Base-by-base conservation (phyloP, 2,888 invertebrate species). In the Idaea dimidiata region DNA sequence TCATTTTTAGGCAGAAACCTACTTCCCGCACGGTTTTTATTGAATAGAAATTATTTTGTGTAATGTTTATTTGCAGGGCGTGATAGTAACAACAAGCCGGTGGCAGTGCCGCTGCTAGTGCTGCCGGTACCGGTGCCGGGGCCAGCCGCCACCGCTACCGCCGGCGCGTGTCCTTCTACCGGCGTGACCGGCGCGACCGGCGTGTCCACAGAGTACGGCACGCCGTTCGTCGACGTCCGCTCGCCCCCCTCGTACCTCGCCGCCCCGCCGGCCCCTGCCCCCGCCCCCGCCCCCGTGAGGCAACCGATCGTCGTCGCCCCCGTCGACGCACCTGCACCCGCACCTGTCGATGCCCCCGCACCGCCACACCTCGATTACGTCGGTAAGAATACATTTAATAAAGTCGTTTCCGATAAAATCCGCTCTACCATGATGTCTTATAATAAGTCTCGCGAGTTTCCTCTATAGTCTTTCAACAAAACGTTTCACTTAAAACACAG, bases 101-200 rank as follows among this genome's bases (percentile, higher is more conserved):
- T 66, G 16, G 60, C 75, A 17, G 62, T 82, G 66, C 79, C 82
- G 10, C 63, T 84, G 69, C 75, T 84, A 63, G 69, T 85, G 66
- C 69, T 86, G 64, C 84, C 83, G 0, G 73, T 85, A 68, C 79
- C 83, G 0, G 75, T 82, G 17, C 80, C 81, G 6, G 70, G 62
- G 54, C 59, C 62, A 18, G 31, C 0, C 65, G 65, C 24, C 61
- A 57, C 31, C 61, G 57, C 24, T 16, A 32, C 58, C 33, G 31
- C 17, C 58, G 16, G 16, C 43, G 58, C 59, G 16, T 43, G 54
- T 16, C 5, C 31, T 16, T 1, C 8, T 16, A 7, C 7, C 61
- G 32, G 14, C 61, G 18, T 62, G 10, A 68, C 66, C 70, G 60
- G 60, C 53, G 56, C 59, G 16, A 16, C 53, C 54, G 1, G 31